Evolutionary conservation across 2,797 vertebrate species (phyloP).

Genomic region (Hozukius guyotensis): DNA sequence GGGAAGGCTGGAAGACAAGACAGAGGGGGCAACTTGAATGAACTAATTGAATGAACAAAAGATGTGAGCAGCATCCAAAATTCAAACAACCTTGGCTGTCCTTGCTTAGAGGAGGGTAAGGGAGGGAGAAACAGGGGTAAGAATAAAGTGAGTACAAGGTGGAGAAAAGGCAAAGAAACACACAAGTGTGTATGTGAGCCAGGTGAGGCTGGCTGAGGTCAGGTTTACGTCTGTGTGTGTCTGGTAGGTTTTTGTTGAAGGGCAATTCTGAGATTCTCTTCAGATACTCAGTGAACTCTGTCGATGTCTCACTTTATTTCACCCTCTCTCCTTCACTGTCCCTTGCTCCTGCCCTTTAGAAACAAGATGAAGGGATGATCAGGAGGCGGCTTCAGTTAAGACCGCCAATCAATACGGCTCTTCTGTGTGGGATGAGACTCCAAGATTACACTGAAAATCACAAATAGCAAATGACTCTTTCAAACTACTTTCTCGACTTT

Average conservation of each 20-base stretch:
- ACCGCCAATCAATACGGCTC: constrained; percentile 75
- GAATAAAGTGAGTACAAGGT: constrained; percentile 6
- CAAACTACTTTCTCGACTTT: constrained; percentile 68
- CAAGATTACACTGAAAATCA: constrained; percentile 76
- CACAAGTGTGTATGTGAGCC: neutral
- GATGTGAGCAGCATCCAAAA: constrained; percentile 67
- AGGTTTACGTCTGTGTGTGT: constrained; percentile 16
- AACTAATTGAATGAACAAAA: constrained; percentile 73
- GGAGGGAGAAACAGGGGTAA: constrained; percentile 7
- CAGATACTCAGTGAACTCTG: constrained; percentile 68
- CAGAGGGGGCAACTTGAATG: constrained; percentile 38
- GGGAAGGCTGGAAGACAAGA: constrained; percentile 15
- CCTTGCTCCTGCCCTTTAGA: constrained; percentile 74
- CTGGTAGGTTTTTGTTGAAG: constrained; percentile 57
- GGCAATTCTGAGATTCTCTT: constrained; percentile 69
- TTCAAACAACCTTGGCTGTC: constrained; percentile 67
- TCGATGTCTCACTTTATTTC: constrained; percentile 65
- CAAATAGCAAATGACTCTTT: constrained; percentile 76
- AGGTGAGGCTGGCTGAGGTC: constrained; percentile 29
- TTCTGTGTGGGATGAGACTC: constrained; percentile 64
- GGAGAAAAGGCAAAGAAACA: neutral
- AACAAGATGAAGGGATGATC: constrained; percentile 80
- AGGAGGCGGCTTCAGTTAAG: constrained; percentile 74
- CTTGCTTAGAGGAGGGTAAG: constrained; percentile 39
- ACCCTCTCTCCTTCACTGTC: constrained; percentile 65